phyloP scores from a whole-genome alignment of 2,113 vertebrate genomes.

The Pithys albifrons region DNA sequence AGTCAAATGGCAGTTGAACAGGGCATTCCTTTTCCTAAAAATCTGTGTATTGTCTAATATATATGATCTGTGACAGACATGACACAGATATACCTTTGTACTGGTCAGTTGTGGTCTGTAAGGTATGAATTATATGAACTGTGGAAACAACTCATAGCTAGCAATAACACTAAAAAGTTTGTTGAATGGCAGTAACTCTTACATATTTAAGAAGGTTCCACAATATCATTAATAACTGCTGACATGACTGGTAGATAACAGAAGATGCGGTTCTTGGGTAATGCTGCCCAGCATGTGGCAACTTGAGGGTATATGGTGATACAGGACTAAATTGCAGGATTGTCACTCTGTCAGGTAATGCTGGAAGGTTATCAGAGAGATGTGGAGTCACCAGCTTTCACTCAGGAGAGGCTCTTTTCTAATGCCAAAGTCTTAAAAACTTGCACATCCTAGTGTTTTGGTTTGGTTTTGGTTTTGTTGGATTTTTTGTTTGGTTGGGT shows the following conservation, averaged over 20 bases:
- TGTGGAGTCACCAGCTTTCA: neutral
- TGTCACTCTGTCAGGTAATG: neutral
- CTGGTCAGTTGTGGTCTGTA: neutral
- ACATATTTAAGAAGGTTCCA: neutral
- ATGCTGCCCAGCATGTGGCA: neutral
- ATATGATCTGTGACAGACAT: neutral
- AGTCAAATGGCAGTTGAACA: neutral
- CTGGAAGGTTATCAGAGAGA: neutral
- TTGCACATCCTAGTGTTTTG: neutral
- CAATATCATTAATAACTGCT: neutral
- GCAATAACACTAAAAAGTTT: neutral
- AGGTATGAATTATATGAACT: neutral
- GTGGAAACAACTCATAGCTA: neutral
- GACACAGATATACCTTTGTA: neutral
- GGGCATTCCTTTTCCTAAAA: neutral
- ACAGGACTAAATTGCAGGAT: neutral
- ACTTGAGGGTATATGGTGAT: neutral
- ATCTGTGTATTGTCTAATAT: neutral
- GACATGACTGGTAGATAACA: neutral
- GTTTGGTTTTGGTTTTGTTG: neutral
- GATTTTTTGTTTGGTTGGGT: neutral
- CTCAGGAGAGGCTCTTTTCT: neutral
- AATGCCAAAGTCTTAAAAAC: neutral
- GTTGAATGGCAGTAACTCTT: neutral
- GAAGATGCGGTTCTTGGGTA: neutral